Evolutionary conservation across 2,888 invertebrate species (phyloP), one percentile per base, ranked within the genome.

Genomic region (Aphrophora alni): DNA sequence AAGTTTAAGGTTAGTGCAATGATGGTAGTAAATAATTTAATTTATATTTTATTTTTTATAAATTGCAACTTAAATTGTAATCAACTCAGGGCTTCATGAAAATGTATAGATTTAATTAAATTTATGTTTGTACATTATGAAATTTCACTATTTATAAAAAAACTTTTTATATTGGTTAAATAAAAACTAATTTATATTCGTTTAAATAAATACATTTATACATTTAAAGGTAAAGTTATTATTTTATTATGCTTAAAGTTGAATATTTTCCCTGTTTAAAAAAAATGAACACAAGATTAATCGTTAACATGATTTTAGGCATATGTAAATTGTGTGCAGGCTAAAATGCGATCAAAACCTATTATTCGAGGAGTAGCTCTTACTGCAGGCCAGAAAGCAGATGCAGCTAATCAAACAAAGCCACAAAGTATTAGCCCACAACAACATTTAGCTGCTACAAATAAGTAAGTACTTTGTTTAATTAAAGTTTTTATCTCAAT

Each of bases 331-430:
- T 70, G 68, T 51, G 70, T 80, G 28, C 80, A 84, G 84, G 79
- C 81, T 10, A 85, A 85, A 82, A 81, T 93, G 80, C 91, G 95
- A 25, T 93, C 93, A 77, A 95, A 95, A 88, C 93, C 93, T 69
- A 89, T 90, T 69, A 90, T 91, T 83, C 89, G 93, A 17, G 73
- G 68, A 10, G 28, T 68, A n/a, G 94, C 94, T 26, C 92, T 94
- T 89, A 90, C 80, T 88, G 92, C 83, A 0, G 89, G 86, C 5
- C 88, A 90, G 81, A 94, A 93, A 87, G 92, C 92, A 83, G 94
- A 94, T 86, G 94, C 93, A 0, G 93, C 94, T 7, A 95, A 94
- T 88, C 94, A 94, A 86, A 93, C 93, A 0, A 90, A 91, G 83
- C 85, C 85, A 24, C 84, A 85, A 69, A 81, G 78, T 38, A 82